Evolutionary conservation across 1,140 invertebrate species (phyloP).

Genomic region (Ooceraea biroi): DNA sequence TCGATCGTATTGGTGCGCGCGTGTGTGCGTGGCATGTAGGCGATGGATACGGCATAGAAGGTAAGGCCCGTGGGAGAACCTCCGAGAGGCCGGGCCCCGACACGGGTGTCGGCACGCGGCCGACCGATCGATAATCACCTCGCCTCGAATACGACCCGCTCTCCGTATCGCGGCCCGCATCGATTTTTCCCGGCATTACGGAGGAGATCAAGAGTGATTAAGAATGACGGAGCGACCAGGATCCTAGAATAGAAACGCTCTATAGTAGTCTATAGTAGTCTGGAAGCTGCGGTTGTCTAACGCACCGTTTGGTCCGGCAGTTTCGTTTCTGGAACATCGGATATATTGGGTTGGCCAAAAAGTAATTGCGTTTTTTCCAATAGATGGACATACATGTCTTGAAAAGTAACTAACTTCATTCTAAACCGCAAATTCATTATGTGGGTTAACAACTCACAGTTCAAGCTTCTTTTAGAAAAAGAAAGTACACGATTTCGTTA

Average conservation of each 20-base stretch:
- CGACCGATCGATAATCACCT: constrained; percentile 40
- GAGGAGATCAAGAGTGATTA: background rate
- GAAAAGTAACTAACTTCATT: no score
- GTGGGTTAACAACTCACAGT: no score
- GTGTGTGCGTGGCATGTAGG: constrained; percentile 77
- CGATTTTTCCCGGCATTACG: background rate
- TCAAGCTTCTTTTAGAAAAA: no score
- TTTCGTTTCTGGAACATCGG: background rate
- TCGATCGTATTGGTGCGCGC: constrained; percentile 77
- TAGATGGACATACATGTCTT: no score
- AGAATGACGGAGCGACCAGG: background rate
- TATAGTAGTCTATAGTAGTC: background rate
- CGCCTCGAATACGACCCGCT: constrained; percentile 13
- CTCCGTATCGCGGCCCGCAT: background rate
- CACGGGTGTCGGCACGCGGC: constrained; percentile 31
- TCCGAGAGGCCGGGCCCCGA: constrained; percentile 56
- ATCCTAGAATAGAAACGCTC: constrained; percentile 6
- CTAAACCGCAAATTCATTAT: no score
- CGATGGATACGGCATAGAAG: constrained; percentile 77
- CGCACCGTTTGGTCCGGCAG: background rate
- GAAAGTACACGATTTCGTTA: no score
- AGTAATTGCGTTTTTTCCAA: no score
- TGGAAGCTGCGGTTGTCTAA: background rate
- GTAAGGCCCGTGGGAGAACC: constrained; percentile 79
- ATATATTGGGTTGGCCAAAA: no score